A percentile compares a stretch with the other conserved stretches of the same genome.
Conservation (phyloP, 2,797 vertebrate genomes). For the Anniella stebbinsi region DNA sequence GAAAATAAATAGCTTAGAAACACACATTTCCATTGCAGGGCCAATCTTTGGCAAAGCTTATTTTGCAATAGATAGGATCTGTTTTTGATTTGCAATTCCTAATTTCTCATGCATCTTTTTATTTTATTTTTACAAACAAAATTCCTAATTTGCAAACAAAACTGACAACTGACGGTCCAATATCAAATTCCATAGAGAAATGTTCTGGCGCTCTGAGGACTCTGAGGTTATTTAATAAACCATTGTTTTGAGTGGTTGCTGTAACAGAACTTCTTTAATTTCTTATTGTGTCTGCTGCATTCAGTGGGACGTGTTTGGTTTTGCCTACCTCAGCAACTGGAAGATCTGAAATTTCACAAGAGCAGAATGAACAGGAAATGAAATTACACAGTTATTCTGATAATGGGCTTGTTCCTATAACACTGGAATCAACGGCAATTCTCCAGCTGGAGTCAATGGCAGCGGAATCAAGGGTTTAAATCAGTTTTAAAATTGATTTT, state of each 20-base stretch:
- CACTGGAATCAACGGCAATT: conserved; percentile 22
- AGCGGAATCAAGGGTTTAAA: neutral
- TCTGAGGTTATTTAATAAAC: conserved; percentile 64
- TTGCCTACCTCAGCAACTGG: conserved; percentile 52
- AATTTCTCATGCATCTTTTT: conserved; percentile 60
- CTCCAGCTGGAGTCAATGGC: conserved; percentile 27
- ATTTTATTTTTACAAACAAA: conserved; percentile 54
- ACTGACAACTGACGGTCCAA: conserved; percentile 38
- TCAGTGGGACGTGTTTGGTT: conserved; percentile 40
- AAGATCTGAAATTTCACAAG: conserved; percentile 56
- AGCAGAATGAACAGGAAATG: conserved; percentile 44
- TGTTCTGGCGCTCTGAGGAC: conserved; percentile 54
- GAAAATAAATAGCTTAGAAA: neutral
- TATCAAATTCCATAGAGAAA: conserved; percentile 64
- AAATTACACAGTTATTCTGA: conserved; percentile 50
- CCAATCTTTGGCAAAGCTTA: conserved; percentile 17
- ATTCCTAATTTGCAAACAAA: conserved; percentile 74
- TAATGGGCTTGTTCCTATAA: neutral
- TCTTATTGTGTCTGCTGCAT: conserved; percentile 33
- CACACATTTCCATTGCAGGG: conserved; percentile 12
- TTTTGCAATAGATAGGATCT: conserved; percentile 1
- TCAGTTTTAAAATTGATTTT: neutral
- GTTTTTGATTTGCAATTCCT: conserved; percentile 57
- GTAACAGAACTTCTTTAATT: conserved; percentile 66
- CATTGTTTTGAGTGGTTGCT: conserved; percentile 60